A percentile compares a stretch with the other conserved stretches of the same genome.
phyloP scores from a whole-genome alignment of 2,888 invertebrate species.

The Callinectes sapidus region DNA sequence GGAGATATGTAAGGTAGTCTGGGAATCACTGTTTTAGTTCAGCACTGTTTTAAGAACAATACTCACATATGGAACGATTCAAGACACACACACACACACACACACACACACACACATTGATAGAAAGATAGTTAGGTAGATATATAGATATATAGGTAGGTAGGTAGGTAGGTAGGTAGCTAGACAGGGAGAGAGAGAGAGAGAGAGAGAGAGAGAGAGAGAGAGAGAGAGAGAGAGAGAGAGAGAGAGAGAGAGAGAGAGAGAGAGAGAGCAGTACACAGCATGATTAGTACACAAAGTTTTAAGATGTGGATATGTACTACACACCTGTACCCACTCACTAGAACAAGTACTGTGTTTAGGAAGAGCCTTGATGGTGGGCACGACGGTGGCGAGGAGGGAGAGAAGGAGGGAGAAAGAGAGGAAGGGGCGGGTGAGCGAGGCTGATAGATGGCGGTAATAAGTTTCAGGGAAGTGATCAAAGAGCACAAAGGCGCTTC shows the following conservation, averaged over 20 bases:
- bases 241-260: too few relatives aligned
- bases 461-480: constrained; percentile 9
- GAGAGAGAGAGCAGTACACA: too few relatives aligned
- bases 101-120: not conserved
- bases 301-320: not conserved
- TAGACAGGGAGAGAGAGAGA: too few relatives aligned
- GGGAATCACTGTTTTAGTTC: too few relatives aligned
- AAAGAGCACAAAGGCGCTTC: constrained; percentile 1
- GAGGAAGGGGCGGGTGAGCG: not conserved
- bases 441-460: not conserved
- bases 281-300: too few relatives aligned
- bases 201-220: too few relatives aligned
- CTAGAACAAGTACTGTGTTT: not conserved
- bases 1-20: too few relatives aligned
- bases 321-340: not conserved
- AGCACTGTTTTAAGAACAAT: not conserved
- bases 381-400: not conserved
- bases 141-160: too few relatives aligned
- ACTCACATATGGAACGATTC: not conserved
- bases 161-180: too few relatives aligned
- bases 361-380: not conserved
- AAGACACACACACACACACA: not conserved
- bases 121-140: not conserved
- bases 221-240: too few relatives aligned
- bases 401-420: too few relatives aligned